Evolutionary conservation across 2,797 vertebrate species (phyloP).

Genomic region (Taenioides sp.): DNA sequence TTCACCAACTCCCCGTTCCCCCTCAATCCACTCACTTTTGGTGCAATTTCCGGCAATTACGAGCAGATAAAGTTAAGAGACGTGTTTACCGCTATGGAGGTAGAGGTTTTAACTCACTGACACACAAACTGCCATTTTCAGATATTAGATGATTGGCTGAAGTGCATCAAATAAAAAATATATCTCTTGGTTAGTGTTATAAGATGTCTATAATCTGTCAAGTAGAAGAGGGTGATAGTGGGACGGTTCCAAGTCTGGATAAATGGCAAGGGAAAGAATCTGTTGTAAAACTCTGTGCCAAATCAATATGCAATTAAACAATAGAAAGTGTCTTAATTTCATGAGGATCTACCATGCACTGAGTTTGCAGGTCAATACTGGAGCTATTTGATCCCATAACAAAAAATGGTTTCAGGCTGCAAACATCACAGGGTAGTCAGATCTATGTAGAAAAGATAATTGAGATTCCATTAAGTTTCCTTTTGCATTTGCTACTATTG

Average conservation of each 20-base stretch:
- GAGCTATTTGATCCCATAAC: not conserved
- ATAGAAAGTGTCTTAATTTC: not conserved
- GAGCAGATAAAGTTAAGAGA: constrained; percentile 16
- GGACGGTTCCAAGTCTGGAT: not conserved
- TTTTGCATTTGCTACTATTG: not conserved
- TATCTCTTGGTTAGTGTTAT: not conserved
- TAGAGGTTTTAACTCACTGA: not conserved
- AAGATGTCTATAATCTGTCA: not conserved
- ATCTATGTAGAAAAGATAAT: not conserved
- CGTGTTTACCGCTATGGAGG: not conserved
- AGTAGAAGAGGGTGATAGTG: not conserved
- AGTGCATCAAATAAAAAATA: not conserved
- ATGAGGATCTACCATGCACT: not conserved
- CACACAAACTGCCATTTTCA: not conserved
- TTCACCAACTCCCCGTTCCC: constrained; percentile 3
- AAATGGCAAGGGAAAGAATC: not conserved
- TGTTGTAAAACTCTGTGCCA: not conserved
- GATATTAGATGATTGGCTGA: not conserved
- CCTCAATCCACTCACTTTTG: constrained; percentile 21
- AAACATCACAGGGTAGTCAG: not conserved
- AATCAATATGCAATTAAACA: not conserved
- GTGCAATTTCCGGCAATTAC: constrained; percentile 31
- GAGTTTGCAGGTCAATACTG: not conserved
- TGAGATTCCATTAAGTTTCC: not conserved
- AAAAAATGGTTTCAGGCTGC: not conserved